phyloP scores from a whole-genome alignment of 2,113 vertebrate species.

The Theristicus caerulescens region DNA sequence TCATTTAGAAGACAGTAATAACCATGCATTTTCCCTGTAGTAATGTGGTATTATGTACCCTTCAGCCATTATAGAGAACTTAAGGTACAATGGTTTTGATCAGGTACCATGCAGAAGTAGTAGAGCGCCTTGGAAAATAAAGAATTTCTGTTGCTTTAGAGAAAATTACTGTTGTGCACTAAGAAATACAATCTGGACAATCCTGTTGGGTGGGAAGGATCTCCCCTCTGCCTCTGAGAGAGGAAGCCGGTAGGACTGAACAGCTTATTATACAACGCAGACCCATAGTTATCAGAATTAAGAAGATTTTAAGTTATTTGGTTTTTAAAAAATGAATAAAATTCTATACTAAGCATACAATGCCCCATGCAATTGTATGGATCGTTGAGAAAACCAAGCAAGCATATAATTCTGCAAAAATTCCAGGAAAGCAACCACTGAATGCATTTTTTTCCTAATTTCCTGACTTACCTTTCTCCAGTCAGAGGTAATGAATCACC shows the following conservation, averaged over 20 bases:
- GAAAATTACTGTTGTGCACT: neutral
- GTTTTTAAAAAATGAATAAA: neutral
- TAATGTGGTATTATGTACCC: neutral
- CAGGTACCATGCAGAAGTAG: neutral
- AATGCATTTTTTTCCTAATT: neutral
- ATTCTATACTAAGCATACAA: neutral
- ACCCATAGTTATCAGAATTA: too few species aligned
- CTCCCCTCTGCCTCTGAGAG: neutral
- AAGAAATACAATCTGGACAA: neutral
- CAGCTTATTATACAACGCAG: neutral
- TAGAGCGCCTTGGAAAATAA: neutral
- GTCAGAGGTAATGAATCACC: neutral
- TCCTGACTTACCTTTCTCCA: neutral
- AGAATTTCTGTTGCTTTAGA: neutral
- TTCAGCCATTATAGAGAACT: neutral
- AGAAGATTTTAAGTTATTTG: neutral
- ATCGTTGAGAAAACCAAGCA: neutral
- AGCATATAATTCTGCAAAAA: neutral
- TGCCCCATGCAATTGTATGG: neutral
- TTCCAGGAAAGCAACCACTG: neutral
- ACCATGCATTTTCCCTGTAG: neutral
- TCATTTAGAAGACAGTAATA: neutral
- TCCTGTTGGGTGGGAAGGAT: neutral
- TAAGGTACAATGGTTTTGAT: neutral
- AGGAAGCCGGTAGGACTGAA: neutral